Conservation (phyloP, 2,113 vertebrate genomes). For the Verasper variegatus region DNA sequence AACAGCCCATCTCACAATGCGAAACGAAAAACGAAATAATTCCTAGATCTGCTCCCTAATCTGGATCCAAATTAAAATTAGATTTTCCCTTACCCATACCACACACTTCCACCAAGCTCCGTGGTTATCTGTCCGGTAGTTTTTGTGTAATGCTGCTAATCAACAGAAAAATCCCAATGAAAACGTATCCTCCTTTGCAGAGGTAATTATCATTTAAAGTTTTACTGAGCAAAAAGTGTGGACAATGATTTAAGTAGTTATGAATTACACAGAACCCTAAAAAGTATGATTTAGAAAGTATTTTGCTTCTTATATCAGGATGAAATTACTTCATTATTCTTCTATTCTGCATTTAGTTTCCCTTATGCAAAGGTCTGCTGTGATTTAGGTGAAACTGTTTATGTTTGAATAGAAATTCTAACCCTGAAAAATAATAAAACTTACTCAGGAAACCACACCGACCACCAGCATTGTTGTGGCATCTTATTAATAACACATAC, state of each 20-base stretch:
- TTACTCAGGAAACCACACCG: conserved; percentile 22
- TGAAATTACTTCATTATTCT: not conserved
- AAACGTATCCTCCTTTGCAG: no score
- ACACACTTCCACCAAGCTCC: no score
- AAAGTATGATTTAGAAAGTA: no score
- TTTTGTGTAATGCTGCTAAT: no score
- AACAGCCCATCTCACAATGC: no score
- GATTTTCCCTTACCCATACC: no score
- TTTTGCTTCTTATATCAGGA: not conserved
- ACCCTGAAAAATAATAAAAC: not conserved
- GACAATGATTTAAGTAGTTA: not conserved
- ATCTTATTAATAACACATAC: conserved; percentile 68
- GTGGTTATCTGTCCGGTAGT: no score
- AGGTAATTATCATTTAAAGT: no score
- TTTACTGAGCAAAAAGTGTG: not conserved
- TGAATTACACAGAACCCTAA: not conserved
- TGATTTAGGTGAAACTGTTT: not conserved
- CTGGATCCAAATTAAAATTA: no score
- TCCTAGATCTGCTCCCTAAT: no score
- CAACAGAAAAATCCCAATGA: no score
- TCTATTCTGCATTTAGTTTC: not conserved
- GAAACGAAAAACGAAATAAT: no score
- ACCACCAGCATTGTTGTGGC: conserved; percentile 44
- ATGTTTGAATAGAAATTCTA: not conserved
- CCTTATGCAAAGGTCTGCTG: not conserved